Evolutionary conservation across 2,113 vertebrate genomes (phyloP).

Genomic region (Taxidea taxus): DNA sequence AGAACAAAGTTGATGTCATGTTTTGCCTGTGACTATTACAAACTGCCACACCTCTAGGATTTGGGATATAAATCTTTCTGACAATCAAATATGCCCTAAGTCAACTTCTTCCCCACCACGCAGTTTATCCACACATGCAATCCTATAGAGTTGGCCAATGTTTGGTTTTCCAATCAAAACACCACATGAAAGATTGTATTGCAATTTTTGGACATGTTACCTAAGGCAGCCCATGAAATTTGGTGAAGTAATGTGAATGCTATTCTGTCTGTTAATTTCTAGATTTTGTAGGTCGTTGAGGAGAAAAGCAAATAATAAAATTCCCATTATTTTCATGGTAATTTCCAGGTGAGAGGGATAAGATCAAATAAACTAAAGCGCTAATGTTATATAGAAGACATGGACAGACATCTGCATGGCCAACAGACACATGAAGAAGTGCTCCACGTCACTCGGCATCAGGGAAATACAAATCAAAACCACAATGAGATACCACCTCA

Average conservation of each 20-base stretch:
- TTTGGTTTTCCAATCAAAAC: conserved; percentile 33
- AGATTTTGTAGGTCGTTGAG: not conserved
- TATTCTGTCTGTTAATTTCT: not conserved
- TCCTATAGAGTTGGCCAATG: not conserved
- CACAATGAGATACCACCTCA: too few relatives aligned
- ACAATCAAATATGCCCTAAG: not conserved
- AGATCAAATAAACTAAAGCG: not conserved
- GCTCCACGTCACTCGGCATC: too few relatives aligned
- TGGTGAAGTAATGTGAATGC: not conserved
- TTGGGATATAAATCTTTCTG: conserved; percentile 6
- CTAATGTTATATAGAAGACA: not conserved
- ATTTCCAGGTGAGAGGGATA: not conserved
- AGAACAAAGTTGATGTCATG: conserved; percentile 16
- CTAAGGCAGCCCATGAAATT: not conserved
- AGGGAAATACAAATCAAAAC: too few relatives aligned
- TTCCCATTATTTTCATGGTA: not conserved
- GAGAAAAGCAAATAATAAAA: not conserved
- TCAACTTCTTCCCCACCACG: not conserved
- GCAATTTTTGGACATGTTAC: conserved; percentile 1
- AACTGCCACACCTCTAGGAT: not conserved
- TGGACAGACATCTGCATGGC: too few relatives aligned
- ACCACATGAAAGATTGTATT: conserved; percentile 7
- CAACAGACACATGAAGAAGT: too few relatives aligned
- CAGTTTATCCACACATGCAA: not conserved
- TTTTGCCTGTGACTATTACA: not conserved